phyloP scores from a whole-genome alignment of 2,888 invertebrate genomes.

The Iselma pallidipennis region DNA sequence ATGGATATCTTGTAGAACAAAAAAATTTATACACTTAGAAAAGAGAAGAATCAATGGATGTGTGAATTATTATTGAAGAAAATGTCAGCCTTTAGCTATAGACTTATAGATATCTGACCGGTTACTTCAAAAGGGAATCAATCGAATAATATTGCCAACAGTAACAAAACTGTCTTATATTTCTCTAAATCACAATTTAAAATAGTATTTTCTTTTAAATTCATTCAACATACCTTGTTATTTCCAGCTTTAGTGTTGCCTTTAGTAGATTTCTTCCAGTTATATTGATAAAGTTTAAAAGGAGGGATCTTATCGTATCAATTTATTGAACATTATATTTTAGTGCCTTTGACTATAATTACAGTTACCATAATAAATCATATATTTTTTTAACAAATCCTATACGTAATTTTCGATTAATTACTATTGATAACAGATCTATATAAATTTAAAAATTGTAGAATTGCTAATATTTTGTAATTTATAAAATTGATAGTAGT shows the following conservation, averaged over 20 bases:
- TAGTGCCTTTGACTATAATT: background rate
- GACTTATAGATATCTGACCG: too few species aligned
- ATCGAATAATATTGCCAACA: background rate
- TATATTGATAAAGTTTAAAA: background rate
- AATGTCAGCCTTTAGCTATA: background rate
- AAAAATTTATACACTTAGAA: too few species aligned
- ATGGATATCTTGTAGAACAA: too few species aligned
- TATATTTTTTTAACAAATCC: too few species aligned
- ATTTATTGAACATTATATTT: background rate
- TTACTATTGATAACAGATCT: background rate
- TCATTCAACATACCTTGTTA: too few species aligned
- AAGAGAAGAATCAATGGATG: too few species aligned
- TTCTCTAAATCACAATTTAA: background rate
- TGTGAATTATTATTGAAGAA: background rate
- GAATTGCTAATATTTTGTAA: too few species aligned
- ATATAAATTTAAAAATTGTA: background rate
- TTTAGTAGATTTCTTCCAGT: background rate
- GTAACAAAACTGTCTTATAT: background rate
- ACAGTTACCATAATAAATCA: background rate
- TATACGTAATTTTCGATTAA: background rate
- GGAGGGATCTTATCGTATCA: background rate
- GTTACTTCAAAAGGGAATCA: background rate
- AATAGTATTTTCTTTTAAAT: background rate
- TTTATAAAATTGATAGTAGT: too few species aligned
- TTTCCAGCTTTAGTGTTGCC: background rate